Evolutionary conservation across 2,797 vertebrate species (phyloP).

Genomic region (Gallirallus australis): DNA sequence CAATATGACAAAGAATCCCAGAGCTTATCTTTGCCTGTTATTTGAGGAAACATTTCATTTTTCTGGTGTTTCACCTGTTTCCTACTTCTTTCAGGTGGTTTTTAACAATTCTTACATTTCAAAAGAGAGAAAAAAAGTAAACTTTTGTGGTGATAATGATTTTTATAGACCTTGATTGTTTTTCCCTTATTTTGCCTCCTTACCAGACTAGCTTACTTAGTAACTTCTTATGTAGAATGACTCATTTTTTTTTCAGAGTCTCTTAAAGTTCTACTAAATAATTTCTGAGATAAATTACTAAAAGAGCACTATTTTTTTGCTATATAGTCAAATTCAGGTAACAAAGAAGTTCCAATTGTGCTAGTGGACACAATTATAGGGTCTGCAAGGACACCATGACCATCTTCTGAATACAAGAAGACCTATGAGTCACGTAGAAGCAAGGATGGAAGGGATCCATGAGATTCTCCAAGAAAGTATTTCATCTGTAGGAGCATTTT

Average conservation of each 20-base stretch:
- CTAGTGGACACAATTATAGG: not conserved
- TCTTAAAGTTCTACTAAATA: not conserved
- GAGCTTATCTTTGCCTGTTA: not conserved
- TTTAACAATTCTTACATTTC: not conserved
- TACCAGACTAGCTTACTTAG: not conserved
- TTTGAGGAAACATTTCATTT: not conserved
- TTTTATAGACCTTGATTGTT: not conserved
- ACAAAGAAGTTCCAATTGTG: not conserved
- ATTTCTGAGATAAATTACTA: not conserved
- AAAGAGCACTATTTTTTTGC: not conserved
- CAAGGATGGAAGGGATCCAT: not conserved
- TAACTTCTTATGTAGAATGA: not conserved
- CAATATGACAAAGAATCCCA: not conserved
- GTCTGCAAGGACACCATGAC: no score
- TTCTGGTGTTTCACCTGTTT: not conserved
- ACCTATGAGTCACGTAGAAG: no score
- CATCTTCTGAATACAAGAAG: not conserved
- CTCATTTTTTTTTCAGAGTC: not conserved
- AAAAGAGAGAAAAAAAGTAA: not conserved
- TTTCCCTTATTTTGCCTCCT: not conserved
- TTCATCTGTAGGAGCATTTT: not conserved
- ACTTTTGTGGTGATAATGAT: accelerated
- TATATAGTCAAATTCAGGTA: not conserved
- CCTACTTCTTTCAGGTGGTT: not conserved
- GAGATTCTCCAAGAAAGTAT: not conserved